Evolutionary conservation across 2,113 vertebrate genomes (phyloP), one percentile per base, ranked within the genome.

Genomic region (Loxodonta africana): DNA sequence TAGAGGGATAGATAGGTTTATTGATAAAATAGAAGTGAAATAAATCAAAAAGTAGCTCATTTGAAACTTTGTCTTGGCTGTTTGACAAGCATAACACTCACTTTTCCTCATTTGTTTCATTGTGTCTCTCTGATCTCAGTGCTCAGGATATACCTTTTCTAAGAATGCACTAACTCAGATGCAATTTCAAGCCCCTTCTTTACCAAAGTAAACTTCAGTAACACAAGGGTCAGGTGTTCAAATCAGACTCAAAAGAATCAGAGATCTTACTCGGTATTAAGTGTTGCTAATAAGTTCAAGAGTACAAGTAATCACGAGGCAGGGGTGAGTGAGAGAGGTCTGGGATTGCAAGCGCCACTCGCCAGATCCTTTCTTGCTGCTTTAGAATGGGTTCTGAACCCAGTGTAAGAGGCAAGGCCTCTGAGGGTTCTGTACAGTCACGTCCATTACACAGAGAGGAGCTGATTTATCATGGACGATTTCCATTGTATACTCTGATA

Each of bases 321-420:
- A 48, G 11, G n/a, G 11, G 18, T 14, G 82, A 90, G 60, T 1
- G 37, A 81, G 41, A 18, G 60, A n/a, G 46, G 8, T 11, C 33
- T 30, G 2, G 9, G 26, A 28, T 25, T 65, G 30, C 21, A 0
- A 0, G 1, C 0, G 0, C 44, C 3, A 0, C 33, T 48, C 33
- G 11, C 28, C n/a, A 28, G 11, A 2, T 48, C 83, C 41, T 51
- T 74, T 51, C 28, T 48, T 81, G 53, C 67, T 73, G 25, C 18
- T 0, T 30, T 53, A 18, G n/a, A 6, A 17, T 6, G 10, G 0
- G 0, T 41, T 46, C 5, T 60, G 81, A 74, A 26, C 30, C n/a
- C 33, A 46, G 10, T 20, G 51, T 37, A 33, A 7, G 20, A n/a
- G 80, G 17, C 0, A 0, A 46, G 5, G 25, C 86, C n/a, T 26